These are phyloP conservation scores for Phortica magna DNA, from an alignment of 2,888 invertebrate species.

Conservation along the genomic window DNA sequence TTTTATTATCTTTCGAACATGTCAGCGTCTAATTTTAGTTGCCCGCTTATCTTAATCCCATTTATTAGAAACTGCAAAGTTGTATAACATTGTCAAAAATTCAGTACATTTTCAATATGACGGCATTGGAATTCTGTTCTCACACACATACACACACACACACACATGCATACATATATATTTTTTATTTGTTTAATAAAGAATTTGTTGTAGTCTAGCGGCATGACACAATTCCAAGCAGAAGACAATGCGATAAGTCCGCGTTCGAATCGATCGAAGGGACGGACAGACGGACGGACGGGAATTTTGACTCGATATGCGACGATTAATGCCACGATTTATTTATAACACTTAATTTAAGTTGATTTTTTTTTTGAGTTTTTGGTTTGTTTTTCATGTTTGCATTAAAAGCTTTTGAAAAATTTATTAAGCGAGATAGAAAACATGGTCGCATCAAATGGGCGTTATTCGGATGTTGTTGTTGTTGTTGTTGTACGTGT, in stretches of 20 bases:
- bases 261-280: slow-evolving; percentile 27
- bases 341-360: slow-evolving; percentile 55
- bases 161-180: background rate
- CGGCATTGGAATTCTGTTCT: background rate
- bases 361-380: slow-evolving; percentile 20
- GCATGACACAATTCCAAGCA: slow-evolving; percentile 52
- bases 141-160: too few species aligned
- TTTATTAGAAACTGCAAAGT: slow-evolving; percentile 63
- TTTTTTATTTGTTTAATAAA: slow-evolving; percentile 9
- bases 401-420: background rate
- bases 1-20: background rate
- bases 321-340: slow-evolving; percentile 61
- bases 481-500: background rate
- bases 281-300: slow-evolving; percentile 6
- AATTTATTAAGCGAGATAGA: slow-evolving; percentile 4
- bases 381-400: slow-evolving; percentile 14
- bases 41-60: slow-evolving; percentile 70
- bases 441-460: background rate
- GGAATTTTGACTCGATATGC: slow-evolving; percentile 25
- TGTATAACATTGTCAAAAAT: slow-evolving; percentile 71
- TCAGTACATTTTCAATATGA: background rate
- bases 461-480: background rate
- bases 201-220: slow-evolving; percentile 1
- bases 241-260: slow-evolving; percentile 66
- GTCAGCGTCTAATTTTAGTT: background rate